Evolutionary conservation across 2,113 vertebrate species (phyloP).

Genomic region (Anseranas semipalmata): DNA sequence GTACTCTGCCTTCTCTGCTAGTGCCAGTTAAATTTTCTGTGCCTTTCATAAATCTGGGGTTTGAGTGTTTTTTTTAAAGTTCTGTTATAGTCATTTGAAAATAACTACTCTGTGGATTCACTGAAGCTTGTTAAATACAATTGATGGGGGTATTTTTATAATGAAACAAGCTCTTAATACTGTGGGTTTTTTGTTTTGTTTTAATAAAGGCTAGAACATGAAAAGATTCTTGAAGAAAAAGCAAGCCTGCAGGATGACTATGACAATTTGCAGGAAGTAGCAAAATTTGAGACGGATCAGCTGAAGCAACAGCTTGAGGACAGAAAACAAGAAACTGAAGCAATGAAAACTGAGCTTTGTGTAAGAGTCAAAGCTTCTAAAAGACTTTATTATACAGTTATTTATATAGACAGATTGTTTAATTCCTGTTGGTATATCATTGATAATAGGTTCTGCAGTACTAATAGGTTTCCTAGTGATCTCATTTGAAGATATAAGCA

Average conservation of each 20-base stretch:
- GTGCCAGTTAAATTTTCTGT: background rate
- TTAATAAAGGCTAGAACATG: slow-evolving; percentile 86
- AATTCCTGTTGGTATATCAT: background rate
- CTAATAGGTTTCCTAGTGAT: background rate
- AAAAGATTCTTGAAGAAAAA: slow-evolving; percentile 89
- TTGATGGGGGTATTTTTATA: background rate
- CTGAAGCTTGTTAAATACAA: background rate
- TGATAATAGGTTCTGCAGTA: background rate
- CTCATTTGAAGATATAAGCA: background rate
- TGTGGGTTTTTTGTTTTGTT: background rate
- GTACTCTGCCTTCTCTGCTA: background rate
- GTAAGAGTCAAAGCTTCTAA: slow-evolving; percentile 69
- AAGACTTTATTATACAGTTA: background rate
- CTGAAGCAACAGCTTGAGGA: slow-evolving; percentile 83
- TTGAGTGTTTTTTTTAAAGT: background rate
- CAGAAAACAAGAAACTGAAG: slow-evolving; percentile 78
- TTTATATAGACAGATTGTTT: background rate
- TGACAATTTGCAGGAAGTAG: slow-evolving; percentile 91
- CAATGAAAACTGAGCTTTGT: slow-evolving; percentile 79
- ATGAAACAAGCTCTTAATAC: background rate
- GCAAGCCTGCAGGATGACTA: slow-evolving; percentile 89
- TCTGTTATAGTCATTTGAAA: background rate
- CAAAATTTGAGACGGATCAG: slow-evolving; percentile 90
- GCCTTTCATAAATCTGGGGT: background rate
- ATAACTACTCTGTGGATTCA: background rate